These are phyloP conservation scores for Watsonalla cultraria DNA, from an alignment of 2,888 invertebrate genomes.

Conservation along the genomic window DNA sequence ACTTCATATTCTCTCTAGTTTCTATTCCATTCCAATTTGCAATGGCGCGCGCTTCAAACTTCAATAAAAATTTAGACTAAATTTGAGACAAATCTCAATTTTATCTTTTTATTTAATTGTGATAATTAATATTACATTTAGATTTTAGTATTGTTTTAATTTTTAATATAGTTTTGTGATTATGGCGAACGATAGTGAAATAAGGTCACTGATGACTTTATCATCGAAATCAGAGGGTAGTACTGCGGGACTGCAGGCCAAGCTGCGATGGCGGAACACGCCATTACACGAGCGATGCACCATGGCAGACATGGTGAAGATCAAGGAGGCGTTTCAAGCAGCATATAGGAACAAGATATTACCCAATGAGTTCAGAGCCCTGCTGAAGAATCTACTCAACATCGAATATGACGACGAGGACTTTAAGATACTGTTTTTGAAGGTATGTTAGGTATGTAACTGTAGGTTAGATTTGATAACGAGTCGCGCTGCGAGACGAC, in stretches of 20 bases:
- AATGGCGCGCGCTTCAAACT: background rate
- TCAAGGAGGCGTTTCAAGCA: conserved; percentile 65
- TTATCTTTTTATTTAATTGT: no score
- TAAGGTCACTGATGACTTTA: conserved; percentile 46
- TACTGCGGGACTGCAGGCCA: conserved; percentile 26
- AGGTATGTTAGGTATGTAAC: conserved; percentile 58
- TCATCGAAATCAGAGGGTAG: conserved; percentile 58
- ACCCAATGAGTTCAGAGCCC: conserved; percentile 56
- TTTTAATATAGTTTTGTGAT: background rate
- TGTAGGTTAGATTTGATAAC: background rate
- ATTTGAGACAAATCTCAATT: no score
- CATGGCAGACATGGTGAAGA: conserved; percentile 60
- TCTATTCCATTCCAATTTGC: no score
- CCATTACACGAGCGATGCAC: conserved; percentile 63
- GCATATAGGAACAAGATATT: conserved; percentile 60
- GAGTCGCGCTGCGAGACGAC: no score
- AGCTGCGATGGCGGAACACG: conserved; percentile 43
- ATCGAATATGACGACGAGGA: conserved; percentile 78
- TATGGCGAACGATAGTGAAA: conserved; percentile 55
- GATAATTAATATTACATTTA: background rate
- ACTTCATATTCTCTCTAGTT: no score
- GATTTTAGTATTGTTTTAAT: background rate
- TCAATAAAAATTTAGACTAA: background rate
- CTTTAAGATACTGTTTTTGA: conserved; percentile 80
- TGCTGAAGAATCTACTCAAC: conserved; percentile 58